Conservation (phyloP, 2,113 vertebrate species). For the Gavia stellata region DNA sequence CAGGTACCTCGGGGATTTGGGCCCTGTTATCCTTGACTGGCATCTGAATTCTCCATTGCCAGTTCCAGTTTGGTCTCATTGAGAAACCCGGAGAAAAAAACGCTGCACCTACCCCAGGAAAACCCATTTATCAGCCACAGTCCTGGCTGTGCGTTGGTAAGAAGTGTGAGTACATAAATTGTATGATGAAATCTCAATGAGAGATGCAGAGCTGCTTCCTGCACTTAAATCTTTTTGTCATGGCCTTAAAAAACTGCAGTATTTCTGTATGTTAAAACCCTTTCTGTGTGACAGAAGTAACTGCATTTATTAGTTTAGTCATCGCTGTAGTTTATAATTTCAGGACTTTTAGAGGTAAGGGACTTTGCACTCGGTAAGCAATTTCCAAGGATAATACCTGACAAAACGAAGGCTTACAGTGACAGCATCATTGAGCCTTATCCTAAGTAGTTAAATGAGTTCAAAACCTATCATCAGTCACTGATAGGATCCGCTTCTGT, state of each 20-base stretch:
- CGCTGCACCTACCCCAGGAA: background rate
- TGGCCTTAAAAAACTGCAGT: background rate
- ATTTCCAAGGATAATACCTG: constrained; percentile 1
- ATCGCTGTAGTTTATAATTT: constrained; percentile 6
- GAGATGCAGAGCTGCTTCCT: background rate
- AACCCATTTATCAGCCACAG: background rate
- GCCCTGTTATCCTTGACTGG: background rate
- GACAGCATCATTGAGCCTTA: constrained; percentile 1
- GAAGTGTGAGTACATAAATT: background rate
- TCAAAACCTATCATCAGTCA: constrained; percentile 11
- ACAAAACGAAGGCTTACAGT: background rate
- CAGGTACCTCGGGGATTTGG: background rate
- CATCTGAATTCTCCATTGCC: background rate
- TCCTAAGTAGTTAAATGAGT: constrained; percentile 31
- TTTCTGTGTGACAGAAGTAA: background rate
- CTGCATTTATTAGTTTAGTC: constrained; percentile 23
- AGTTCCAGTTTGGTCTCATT: background rate
- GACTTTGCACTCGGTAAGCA: background rate
- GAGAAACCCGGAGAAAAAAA: background rate
- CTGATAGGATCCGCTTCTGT: background rate
- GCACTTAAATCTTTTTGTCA: background rate
- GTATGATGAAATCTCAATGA: background rate
- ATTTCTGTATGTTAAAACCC: background rate
- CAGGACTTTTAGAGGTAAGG: background rate
- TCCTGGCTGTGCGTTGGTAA: background rate